Percentiles rank a stretch among this genome's conserved stretches.
These are phyloP conservation scores for Lytechinus variegatus DNA, from an alignment of 35 echinoderm and acorn worm species.

Conservation along the genomic window DNA sequence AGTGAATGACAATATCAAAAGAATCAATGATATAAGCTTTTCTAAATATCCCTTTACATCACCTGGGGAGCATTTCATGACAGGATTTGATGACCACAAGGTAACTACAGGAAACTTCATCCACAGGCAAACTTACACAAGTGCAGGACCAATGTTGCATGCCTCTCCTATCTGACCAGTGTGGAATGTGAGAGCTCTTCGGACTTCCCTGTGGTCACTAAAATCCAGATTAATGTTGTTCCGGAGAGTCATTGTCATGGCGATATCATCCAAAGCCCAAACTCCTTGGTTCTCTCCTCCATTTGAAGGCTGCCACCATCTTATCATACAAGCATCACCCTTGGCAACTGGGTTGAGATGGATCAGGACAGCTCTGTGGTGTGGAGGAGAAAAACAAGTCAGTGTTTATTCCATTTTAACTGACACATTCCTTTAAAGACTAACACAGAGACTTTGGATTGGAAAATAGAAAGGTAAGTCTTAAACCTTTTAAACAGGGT, in stretches of 20 bases:
- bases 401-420: too few species aligned
- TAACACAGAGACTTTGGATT: too few species aligned
- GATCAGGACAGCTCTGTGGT: constrained; percentile 66
- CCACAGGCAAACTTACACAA: constrained; percentile 67
- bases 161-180: constrained; percentile 68
- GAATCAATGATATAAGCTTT: too few species aligned
- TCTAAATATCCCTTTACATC: too few species aligned
- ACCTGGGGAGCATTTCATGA: too few species aligned
- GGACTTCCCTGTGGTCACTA: constrained; percentile 54
- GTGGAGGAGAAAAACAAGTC: neutral
- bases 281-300: constrained; percentile 51
- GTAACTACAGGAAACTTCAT: too few species aligned
- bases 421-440: too few species aligned
- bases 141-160: constrained; percentile 55
- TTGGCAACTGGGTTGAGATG: constrained; percentile 64
- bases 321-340: constrained; percentile 60
- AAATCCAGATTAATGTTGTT: constrained; percentile 88
- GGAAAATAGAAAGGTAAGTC: too few species aligned
- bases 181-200: constrained; percentile 74
- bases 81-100: too few species aligned
- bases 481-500: too few species aligned
- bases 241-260: constrained; percentile 44
- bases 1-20: too few species aligned
- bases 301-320: constrained; percentile 84
- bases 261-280: constrained; percentile 88